Conservation (phyloP, 2,888 invertebrate genomes). For the Phragmatobia fuliginosa region DNA sequence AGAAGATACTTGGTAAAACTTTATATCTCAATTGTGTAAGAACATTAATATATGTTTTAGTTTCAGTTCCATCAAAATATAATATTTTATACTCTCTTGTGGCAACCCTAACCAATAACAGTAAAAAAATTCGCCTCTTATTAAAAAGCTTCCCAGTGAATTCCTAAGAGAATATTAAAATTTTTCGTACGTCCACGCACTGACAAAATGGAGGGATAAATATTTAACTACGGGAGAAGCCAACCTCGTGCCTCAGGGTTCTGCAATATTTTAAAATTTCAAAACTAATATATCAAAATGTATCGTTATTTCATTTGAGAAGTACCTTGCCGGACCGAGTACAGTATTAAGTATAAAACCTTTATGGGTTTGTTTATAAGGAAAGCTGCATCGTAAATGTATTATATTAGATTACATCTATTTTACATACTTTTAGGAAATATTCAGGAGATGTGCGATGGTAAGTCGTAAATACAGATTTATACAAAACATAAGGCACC, state of each 20-base stretch:
- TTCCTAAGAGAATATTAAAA: slow-evolving; percentile 52
- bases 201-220: slow-evolving; percentile 12
- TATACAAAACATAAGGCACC: neutral
- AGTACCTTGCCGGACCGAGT: neutral
- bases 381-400: neutral
- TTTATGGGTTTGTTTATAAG: neutral
- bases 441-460: neutral
- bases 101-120: slow-evolving; percentile 17
- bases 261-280: neutral
- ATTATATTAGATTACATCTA: neutral
- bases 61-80: neutral
- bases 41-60: neutral
- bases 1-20: neutral
- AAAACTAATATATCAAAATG: neutral
- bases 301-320: neutral
- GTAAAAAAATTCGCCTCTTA: slow-evolving; percentile 41
- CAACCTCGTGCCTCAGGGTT: neutral
- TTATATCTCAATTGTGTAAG: too few relatives aligned
- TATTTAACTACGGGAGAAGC: neutral
- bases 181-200: slow-evolving; percentile 35
- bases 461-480: neutral
- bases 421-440: neutral
- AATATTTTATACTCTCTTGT: neutral
- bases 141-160: slow-evolving; percentile 49
- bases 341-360: neutral